Evolutionary conservation across 2,797 vertebrate species (phyloP).

Genomic region (Florisuga fusca): DNA sequence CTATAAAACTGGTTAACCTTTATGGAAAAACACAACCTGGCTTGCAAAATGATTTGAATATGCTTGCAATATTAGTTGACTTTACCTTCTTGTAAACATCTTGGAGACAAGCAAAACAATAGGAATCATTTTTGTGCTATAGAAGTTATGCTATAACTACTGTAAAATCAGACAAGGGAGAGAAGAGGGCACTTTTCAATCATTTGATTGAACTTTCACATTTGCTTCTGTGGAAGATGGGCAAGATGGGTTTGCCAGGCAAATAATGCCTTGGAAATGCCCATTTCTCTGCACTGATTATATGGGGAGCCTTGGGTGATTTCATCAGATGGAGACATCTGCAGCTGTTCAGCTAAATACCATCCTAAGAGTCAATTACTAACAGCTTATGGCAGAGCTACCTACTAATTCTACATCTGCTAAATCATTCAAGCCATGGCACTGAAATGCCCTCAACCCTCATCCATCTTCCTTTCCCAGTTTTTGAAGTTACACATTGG

Average conservation of each 20-base stretch:
- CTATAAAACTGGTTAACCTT: neutral
- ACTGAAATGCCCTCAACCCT: neutral
- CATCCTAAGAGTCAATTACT: slow-evolving; percentile 2
- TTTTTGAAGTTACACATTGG: neutral
- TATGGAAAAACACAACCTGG: neutral
- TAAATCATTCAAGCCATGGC: neutral
- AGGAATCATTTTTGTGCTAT: neutral
- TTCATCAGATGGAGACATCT: neutral
- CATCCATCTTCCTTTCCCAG: neutral
- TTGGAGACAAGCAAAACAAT: neutral
- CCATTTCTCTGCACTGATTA: neutral
- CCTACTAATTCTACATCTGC: slow-evolving; percentile 4
- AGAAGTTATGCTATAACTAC: neutral
- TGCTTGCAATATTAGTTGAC: neutral
- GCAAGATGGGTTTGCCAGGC: neutral
- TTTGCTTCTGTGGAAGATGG: neutral
- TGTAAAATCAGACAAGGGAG: neutral
- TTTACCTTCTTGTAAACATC: neutral
- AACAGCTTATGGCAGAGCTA: neutral
- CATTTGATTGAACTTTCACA: too few relatives aligned
- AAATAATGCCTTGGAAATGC: neutral
- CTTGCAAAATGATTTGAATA: neutral
- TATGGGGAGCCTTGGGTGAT: neutral
- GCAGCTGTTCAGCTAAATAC: slow-evolving; percentile 1
- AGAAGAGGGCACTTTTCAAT: neutral